Conservation (phyloP, 2,113 vertebrate genomes). For the Paraplagusia blochii region DNA sequence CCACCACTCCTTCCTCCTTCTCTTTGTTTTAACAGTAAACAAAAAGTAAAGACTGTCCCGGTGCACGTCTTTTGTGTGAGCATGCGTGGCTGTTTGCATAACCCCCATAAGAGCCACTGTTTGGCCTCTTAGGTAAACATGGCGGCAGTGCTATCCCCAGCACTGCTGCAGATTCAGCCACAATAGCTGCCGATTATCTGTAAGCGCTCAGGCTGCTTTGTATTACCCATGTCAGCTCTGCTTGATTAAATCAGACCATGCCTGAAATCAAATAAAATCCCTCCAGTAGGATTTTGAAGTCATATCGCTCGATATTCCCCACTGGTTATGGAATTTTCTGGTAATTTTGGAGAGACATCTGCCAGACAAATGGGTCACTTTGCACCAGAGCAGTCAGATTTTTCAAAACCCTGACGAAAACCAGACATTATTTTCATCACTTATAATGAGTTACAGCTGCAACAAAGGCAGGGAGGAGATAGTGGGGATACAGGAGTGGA, state of each 20-base stretch:
- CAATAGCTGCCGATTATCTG: slow-evolving; percentile 53
- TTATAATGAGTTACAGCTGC: neutral
- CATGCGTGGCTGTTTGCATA: slow-evolving; percentile 56
- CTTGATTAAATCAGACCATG: slow-evolving; percentile 65
- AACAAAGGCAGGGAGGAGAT: slow-evolving; percentile 11
- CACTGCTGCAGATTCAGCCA: slow-evolving; percentile 40
- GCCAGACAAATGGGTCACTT: slow-evolving; percentile 41
- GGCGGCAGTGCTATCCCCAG: slow-evolving; percentile 40
- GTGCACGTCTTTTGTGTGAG: slow-evolving; percentile 23
- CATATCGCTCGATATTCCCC: slow-evolving; percentile 26
- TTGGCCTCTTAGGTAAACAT: slow-evolving; percentile 61
- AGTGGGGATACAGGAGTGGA: neutral
- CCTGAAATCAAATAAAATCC: slow-evolving; percentile 62
- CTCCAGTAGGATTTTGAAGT: slow-evolving; percentile 49
- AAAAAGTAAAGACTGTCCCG: neutral
- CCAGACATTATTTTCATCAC: slow-evolving; percentile 11
- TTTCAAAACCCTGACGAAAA: slow-evolving; percentile 2
- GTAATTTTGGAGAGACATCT: slow-evolving; percentile 9
- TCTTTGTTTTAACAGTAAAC: slow-evolving; percentile 29
- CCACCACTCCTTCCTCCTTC: neutral
- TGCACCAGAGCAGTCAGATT: neutral
- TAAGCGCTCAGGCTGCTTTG: slow-evolving; percentile 57
- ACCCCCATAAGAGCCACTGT: slow-evolving; percentile 57
- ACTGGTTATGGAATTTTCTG: slow-evolving; percentile 41
- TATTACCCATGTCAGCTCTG: slow-evolving; percentile 50